Base-by-base conservation (phyloP, 2,888 invertebrate genomes). In the Calameuta idolon region DNA sequence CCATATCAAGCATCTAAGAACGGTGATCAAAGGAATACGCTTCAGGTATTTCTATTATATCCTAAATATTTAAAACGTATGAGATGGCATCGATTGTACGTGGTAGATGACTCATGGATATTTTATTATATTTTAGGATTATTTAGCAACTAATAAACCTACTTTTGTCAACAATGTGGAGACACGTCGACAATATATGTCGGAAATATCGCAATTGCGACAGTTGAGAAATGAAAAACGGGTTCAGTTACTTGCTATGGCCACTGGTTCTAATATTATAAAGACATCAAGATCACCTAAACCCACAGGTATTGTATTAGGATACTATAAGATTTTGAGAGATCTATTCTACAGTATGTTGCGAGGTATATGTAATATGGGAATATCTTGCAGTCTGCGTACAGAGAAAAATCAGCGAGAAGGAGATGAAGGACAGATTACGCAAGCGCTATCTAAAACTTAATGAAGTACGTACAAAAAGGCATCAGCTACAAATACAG, bases 381-480 rank as follows among this genome's bases (percentile, higher is more conserved):
- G 5, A 55, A 55, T 55, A 55, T 55, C 9, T 55, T 83, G 12
- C 76, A 91, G 91, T 82, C 77, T 83, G 75, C 73, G 69, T 81
- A 23, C 91, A 92, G 78, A 91, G 90, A 76, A 92, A 93, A 80
- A 88, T 94, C 69, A 91, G 92, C 74, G 92, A 94, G 15, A 92
- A 92, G 85, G 93, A 94, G 88, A 94, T 95, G 93, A 94, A 93
- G 86, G 92, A 93, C 40, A 91, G 94, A 81, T 94, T 94, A 9
- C 93, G 92, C 80, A 93, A 92, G 85, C 93, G 95, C 81, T 96
- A 96, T 90, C 93, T 94, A 86, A 94, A 94, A 34, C 91, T 96
- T 80, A 95, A 96, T 0, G 97, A 97, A 92, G 95, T 96, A 3
- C 92, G 94, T 79, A 93, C 93, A 80, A 95, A 94, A 86, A 85